Evolutionary conservation across 2,113 vertebrate species (phyloP).

Genomic region (Colossoma macropomum): DNA sequence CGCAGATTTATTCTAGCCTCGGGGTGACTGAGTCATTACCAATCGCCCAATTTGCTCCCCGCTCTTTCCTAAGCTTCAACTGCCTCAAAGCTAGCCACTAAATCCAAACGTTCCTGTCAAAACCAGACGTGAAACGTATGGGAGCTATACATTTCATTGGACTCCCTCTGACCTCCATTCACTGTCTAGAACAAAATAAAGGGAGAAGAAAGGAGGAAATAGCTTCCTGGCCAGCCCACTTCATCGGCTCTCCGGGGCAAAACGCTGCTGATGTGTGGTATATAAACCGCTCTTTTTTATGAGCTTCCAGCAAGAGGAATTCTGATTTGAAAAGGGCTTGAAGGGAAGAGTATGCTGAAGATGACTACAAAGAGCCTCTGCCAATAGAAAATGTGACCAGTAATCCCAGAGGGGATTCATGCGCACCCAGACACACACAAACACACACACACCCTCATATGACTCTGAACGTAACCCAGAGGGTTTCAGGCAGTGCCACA

Average conservation of each 20-base stretch:
- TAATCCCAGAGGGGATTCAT: constrained; percentile 39
- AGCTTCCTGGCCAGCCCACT: constrained; percentile 42
- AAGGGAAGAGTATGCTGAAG: constrained; percentile 33
- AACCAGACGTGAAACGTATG: not conserved
- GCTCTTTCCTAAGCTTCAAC: constrained; percentile 23
- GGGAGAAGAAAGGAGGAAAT: constrained; percentile 6
- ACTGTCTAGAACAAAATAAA: constrained; percentile 43
- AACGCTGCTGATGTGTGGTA: constrained; percentile 40
- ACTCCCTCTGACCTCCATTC: constrained; percentile 40
- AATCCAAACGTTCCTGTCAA: constrained; percentile 12
- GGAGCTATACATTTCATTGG: constrained; percentile 22
- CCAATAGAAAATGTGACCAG: constrained; percentile 43
- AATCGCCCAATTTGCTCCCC: constrained; percentile 36
- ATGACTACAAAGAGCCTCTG: constrained; percentile 44
- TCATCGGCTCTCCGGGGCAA: constrained; percentile 28
- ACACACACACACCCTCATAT: constrained; percentile 20
- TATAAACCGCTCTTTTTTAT: constrained; percentile 47
- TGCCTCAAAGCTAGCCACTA: constrained; percentile 13
- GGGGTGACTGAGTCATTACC: constrained; percentile 35
- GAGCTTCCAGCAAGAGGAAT: constrained; percentile 49
- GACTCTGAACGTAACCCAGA: constrained; percentile 2
- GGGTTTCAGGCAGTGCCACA: constrained; percentile 4
- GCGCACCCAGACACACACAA: constrained; percentile 30
- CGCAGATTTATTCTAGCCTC: constrained; percentile 40
- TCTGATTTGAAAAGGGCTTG: constrained; percentile 52